Percentiles rank a stretch among this genome's conserved stretches.
These are phyloP conservation scores for Palloptera scutellata DNA, from an alignment of 2,888 invertebrate genomes.

Conservation along the genomic window DNA sequence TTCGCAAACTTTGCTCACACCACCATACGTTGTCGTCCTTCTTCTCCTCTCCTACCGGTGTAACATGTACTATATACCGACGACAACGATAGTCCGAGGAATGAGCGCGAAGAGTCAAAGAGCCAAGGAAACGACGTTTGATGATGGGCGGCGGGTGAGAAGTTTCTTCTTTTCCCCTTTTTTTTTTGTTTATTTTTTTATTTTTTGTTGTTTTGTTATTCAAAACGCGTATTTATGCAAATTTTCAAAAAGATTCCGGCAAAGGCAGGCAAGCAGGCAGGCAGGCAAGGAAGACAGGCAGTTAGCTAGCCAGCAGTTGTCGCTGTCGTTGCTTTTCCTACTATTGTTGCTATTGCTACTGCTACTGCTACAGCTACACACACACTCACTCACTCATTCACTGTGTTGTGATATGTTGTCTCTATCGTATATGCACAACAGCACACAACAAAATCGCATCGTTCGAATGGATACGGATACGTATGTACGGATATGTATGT, in stretches of 20 bases:
- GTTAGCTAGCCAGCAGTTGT: constrained; percentile 22
- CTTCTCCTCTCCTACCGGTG: neutral
- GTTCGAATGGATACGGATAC: constrained; percentile 4
- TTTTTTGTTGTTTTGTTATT: constrained; percentile 42
- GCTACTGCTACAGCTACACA: constrained; percentile 2
- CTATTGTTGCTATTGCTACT: constrained; percentile 12
- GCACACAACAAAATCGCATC: neutral
- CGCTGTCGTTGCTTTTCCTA: constrained; percentile 20
- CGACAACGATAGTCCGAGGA: constrained; percentile 10
- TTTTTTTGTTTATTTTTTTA: constrained; percentile 42
- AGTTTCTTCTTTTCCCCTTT: constrained; percentile 37
- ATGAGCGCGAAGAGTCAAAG: constrained; percentile 11
- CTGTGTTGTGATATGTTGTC: constrained; percentile 1
- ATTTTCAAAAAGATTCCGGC: constrained; percentile 41
- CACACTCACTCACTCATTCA: constrained; percentile 3
- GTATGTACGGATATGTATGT: constrained; percentile 29
- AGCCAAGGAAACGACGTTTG: neutral
- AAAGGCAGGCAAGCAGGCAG: constrained; percentile 25
- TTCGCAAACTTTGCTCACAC: too few relatives aligned
- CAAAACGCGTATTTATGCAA: constrained; percentile 46
- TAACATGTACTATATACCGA: neutral
- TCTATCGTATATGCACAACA: neutral
- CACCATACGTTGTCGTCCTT: neutral
- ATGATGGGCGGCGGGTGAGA: neutral
- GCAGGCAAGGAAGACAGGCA: too few relatives aligned